A percentile compares a stretch with the other conserved stretches of the same genome.
Conservation (phyloP, 2,888 invertebrate genomes). For the Polia nebulosa region DNA sequence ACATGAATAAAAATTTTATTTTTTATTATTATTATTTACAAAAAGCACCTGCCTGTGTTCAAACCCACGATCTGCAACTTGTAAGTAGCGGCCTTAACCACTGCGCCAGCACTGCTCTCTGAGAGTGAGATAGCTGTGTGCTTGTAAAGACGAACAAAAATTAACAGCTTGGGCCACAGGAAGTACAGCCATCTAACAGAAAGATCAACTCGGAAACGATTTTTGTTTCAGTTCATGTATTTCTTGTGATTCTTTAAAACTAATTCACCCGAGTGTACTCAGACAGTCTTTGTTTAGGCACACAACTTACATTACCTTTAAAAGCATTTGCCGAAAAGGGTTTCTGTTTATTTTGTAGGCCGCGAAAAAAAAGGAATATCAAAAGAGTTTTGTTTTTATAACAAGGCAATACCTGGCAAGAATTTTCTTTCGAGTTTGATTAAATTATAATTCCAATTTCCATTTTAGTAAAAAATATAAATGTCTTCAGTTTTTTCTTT, state of each 20-base stretch:
- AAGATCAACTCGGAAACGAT: background rate
- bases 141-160: background rate
- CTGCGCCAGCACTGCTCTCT: too few relatives aligned
- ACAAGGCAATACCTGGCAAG: slow-evolving; percentile 41
- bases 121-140: background rate
- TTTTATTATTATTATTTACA: too few relatives aligned
- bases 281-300: slow-evolving; percentile 46
- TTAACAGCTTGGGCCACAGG: too few relatives aligned
- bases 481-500: slow-evolving; percentile 43
- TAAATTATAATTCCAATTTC: slow-evolving; percentile 64
- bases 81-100: too few relatives aligned
- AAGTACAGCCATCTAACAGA: slow-evolving; percentile 3
- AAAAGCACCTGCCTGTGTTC: too few relatives aligned
- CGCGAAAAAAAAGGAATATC: slow-evolving; percentile 42
- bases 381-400: slow-evolving; percentile 50
- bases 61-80: too few relatives aligned
- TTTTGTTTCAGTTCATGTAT: slow-evolving; percentile 10
- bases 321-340: slow-evolving; percentile 50
- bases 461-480: slow-evolving; percentile 48
- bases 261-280: slow-evolving; percentile 23
- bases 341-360: slow-evolving; percentile 36
- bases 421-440: slow-evolving; percentile 53
- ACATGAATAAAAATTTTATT: too few relatives aligned
- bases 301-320: slow-evolving; percentile 49
- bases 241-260: slow-evolving; percentile 38